Evolutionary conservation across 2,113 vertebrate species (phyloP).

Genomic region (Chaenogobius annularis): DNA sequence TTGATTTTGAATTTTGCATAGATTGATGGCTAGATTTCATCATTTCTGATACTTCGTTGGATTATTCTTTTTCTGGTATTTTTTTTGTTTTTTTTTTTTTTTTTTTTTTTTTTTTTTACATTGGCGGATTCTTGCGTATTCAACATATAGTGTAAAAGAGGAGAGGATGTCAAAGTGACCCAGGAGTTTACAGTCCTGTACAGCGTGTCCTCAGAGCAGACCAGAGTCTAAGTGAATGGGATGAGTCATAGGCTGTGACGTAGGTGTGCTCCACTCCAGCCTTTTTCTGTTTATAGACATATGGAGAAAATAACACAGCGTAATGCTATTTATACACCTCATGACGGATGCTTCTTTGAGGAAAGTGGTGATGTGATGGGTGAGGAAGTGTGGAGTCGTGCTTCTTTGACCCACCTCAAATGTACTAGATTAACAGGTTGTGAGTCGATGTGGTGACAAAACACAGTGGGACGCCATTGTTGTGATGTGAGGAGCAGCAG

Average conservation of each 20-base stretch:
- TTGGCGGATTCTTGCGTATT: no score
- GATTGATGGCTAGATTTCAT: no score
- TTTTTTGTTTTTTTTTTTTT: no score
- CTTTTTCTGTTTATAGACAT: constrained; percentile 46
- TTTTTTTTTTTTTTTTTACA: no score
- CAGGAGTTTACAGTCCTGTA: not conserved
- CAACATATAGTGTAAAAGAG: constrained; percentile 5
- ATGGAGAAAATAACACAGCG: constrained; percentile 13
- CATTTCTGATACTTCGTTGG: no score
- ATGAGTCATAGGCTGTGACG: constrained; percentile 68
- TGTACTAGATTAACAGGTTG: constrained; percentile 37
- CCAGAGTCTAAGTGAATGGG: constrained; percentile 45
- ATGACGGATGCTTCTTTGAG: constrained; percentile 27
- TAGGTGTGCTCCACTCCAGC: constrained; percentile 20
- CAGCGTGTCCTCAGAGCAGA: constrained; percentile 23
- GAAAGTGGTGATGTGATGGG: constrained; percentile 11
- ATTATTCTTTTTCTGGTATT: no score
- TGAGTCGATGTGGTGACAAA: constrained; percentile 21
- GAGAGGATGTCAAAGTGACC: constrained; percentile 19
- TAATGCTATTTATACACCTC: constrained; percentile 51
- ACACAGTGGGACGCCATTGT: constrained; percentile 24
- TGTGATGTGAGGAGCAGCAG: constrained; percentile 35
- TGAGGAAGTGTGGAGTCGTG: constrained; percentile 7
- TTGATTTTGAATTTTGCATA: no score
- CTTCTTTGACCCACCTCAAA: constrained; percentile 27